Evolutionary conservation across 2,113 vertebrate species (phyloP).

Genomic region (Grammomys dolichurus): DNA sequence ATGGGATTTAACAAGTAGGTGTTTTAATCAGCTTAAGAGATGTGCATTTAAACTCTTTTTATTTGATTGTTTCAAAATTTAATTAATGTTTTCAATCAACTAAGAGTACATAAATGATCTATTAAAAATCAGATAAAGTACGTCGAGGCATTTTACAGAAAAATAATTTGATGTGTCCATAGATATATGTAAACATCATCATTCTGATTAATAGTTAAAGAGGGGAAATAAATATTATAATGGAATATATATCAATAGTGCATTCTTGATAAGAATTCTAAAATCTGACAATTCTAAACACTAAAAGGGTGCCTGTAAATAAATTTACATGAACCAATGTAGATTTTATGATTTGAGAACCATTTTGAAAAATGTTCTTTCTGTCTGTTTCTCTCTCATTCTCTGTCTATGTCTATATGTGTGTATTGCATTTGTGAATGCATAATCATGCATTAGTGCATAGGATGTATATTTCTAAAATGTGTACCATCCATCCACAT

Average conservation of each 20-base stretch:
- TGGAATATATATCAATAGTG: background rate
- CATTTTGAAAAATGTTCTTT: background rate
- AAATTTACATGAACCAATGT: background rate
- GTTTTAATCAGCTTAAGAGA: background rate
- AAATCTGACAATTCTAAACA: background rate
- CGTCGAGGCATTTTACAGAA: background rate
- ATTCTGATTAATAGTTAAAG: constrained; percentile 14
- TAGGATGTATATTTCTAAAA: background rate
- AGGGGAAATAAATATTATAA: background rate
- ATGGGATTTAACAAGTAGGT: background rate
- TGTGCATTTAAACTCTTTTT: background rate
- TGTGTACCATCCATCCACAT: background rate
- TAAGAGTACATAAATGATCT: background rate
- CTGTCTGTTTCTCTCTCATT: background rate
- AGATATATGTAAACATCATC: background rate
- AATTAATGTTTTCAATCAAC: background rate
- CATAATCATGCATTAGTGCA: background rate
- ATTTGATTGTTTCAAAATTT: background rate
- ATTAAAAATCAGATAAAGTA: background rate
- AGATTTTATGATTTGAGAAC: background rate
- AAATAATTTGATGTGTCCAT: background rate
- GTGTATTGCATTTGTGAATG: background rate
- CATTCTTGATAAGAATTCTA: background rate
- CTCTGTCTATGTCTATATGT: background rate
- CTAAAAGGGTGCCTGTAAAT: background rate